phyloP scores from a whole-genome alignment of 1,140 invertebrate species.

The Aphelinus certus region DNA sequence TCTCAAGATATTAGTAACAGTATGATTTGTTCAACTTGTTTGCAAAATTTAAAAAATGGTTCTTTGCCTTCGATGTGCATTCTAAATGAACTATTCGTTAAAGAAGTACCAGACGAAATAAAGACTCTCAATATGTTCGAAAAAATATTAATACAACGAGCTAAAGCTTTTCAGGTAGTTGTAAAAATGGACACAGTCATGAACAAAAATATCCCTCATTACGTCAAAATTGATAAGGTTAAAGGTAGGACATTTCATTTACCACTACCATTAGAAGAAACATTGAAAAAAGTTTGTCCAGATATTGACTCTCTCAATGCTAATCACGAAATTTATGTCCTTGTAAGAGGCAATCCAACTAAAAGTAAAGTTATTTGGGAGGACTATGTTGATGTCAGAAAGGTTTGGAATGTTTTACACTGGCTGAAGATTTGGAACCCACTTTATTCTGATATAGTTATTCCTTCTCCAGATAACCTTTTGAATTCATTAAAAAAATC shows the following conservation, averaged over 20 bases:
- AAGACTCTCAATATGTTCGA: conserved; percentile 45
- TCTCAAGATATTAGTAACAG: conserved; percentile 16
- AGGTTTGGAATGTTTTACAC: neutral
- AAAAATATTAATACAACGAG: conserved; percentile 52
- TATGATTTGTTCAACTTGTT: conserved; percentile 42
- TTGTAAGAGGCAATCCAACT: conserved; percentile 39
- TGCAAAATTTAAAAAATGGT: conserved; percentile 34
- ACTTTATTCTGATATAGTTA: conserved; percentile 43
- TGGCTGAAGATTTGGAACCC: conserved; percentile 5
- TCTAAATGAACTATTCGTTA: conserved; percentile 39
- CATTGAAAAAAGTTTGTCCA: conserved; percentile 33
- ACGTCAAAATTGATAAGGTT: conserved; percentile 46
- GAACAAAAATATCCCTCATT: conserved; percentile 49
- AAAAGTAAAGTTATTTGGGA: conserved; percentile 23
- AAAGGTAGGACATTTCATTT: conserved; percentile 54
- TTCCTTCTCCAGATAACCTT: conserved; percentile 35
- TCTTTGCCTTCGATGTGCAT: conserved; percentile 34
- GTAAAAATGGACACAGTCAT: conserved; percentile 46
- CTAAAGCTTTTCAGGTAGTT: conserved; percentile 54
- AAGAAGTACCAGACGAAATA: conserved; percentile 37
- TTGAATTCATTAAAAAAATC: conserved; percentile 19
- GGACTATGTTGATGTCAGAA: conserved; percentile 2
- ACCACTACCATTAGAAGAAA: conserved; percentile 46
- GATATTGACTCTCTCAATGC: conserved; percentile 41
- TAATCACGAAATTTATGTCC: conserved; percentile 47